A percentile compares a stretch with the other conserved stretches of the same genome.
Evolutionary conservation across 1,140 invertebrate species (phyloP).

Genomic region (Asobara japonica): DNA sequence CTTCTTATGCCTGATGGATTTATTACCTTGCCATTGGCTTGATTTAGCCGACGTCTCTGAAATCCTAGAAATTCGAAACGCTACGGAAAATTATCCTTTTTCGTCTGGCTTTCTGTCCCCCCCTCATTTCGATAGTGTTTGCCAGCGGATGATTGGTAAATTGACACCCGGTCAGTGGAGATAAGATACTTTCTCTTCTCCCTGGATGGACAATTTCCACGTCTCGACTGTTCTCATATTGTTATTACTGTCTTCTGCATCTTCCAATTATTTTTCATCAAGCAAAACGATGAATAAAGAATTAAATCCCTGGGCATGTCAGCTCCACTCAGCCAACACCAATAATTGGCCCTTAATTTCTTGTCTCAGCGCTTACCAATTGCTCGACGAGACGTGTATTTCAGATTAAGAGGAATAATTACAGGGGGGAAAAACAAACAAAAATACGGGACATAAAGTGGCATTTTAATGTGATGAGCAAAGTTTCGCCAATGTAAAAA

Average conservation of each 20-base stretch:
- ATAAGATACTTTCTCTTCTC: background rate
- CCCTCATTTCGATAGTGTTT: background rate
- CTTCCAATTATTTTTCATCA: background rate
- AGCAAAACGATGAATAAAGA: slow-evolving; percentile 13
- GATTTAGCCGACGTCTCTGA: background rate
- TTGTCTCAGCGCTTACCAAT: slow-evolving; percentile 28
- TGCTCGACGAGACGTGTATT: slow-evolving; percentile 35
- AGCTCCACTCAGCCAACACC: slow-evolving; percentile 8
- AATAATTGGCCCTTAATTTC: slow-evolving; percentile 53
- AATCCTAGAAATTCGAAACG: slow-evolving; percentile 16
- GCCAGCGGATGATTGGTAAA: slow-evolving; percentile 19
- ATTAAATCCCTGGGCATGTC: slow-evolving; percentile 12
- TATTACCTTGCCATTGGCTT: no score
- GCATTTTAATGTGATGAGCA: no score
- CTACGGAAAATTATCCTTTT: background rate
- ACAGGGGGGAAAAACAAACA: slow-evolving; percentile 30
- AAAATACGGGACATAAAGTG: background rate
- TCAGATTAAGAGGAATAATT: slow-evolving; percentile 10
- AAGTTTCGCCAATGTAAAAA: no score
- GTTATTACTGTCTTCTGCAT: background rate
- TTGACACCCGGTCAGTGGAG: slow-evolving; percentile 20
- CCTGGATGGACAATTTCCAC: background rate
- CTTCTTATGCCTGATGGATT: no score
- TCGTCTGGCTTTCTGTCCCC: background rate
- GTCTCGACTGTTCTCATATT: background rate